A percentile compares a stretch with the other conserved stretches of the same genome.
These are phyloP conservation scores for Myoxocephalus aenaeus DNA, from an alignment of 2,797 vertebrate genomes.

Conservation along the genomic window DNA sequence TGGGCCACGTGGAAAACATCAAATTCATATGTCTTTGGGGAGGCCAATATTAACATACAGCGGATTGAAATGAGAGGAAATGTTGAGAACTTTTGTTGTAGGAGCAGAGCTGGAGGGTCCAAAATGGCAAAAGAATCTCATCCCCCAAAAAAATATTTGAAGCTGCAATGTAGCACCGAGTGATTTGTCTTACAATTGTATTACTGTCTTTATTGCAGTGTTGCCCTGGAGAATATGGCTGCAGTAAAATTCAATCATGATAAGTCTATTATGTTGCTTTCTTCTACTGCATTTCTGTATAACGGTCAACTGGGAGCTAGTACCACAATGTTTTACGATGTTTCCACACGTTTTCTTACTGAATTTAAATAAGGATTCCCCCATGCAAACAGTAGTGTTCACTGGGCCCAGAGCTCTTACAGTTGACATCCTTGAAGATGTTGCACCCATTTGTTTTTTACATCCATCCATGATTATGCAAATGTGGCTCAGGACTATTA, in stretches of 20 bases:
- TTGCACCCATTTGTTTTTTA: slow-evolving; percentile 18
- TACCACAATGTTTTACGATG: slow-evolving; percentile 31
- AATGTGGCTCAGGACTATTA: slow-evolving; percentile 37
- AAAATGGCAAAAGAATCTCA: slow-evolving; percentile 2
- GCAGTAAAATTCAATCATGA: slow-evolving; percentile 31
- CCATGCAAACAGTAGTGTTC: not conserved
- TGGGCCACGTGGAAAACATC: slow-evolving; percentile 9
- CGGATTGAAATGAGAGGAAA: slow-evolving; percentile 12
- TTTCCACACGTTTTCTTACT: slow-evolving; percentile 20
- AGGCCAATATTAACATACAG: slow-evolving; percentile 23
- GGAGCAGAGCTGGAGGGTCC: not conserved
- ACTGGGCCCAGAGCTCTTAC: not conserved
- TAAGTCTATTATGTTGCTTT: slow-evolving; percentile 26
- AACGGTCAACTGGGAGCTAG: slow-evolving; percentile 32
- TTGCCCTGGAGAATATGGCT: slow-evolving; percentile 10
- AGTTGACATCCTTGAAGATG: not conserved
- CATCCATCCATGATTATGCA: slow-evolving; percentile 44
- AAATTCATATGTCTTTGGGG: slow-evolving; percentile 6
- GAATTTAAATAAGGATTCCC: slow-evolving; percentile 22
- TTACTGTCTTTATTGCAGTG: slow-evolving; percentile 30
- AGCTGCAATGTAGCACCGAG: not conserved
- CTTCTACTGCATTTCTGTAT: slow-evolving; percentile 26
- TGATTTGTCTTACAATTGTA: slow-evolving; percentile 19
- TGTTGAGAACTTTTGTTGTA: not conserved
- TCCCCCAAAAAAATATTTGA: not conserved